phyloP scores from a whole-genome alignment of 2,888 invertebrate genomes.

The Ochlodes sylvanus region DNA sequence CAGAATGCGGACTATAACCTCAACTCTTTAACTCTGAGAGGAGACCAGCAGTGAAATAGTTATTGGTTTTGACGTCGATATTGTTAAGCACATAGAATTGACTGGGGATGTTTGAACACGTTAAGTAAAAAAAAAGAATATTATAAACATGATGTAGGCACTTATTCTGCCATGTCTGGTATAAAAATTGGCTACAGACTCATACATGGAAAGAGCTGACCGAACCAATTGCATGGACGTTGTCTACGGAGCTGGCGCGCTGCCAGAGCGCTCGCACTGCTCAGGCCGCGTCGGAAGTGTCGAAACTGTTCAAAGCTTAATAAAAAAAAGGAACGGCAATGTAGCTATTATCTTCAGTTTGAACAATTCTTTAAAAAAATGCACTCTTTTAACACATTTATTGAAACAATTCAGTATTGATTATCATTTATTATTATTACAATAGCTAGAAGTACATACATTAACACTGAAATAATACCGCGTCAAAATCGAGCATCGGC shows the following conservation, averaged over 20 bases:
- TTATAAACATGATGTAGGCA: slow-evolving; percentile 1
- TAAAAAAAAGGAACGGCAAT: slow-evolving; percentile 21
- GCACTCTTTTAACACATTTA: background rate
- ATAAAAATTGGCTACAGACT: slow-evolving; percentile 23
- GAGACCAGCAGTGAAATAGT: no score
- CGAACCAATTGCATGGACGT: slow-evolving; percentile 15
- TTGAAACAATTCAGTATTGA: background rate
- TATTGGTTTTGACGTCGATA: no score
- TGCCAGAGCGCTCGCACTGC: slow-evolving; percentile 7
- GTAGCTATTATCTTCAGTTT: slow-evolving; percentile 7
- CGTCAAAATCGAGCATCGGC: no score
- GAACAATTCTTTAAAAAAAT: background rate
- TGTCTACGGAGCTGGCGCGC: slow-evolving; percentile 12
- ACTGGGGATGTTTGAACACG: no score
- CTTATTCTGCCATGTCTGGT: slow-evolving; percentile 2
- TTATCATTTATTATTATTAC: background rate
- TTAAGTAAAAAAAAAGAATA: background rate
- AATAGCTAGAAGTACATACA: background rate
- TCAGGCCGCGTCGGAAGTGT: slow-evolving; percentile 1
- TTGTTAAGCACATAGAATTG: no score
- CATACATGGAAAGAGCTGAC: slow-evolving; percentile 17
- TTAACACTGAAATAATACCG: background rate
- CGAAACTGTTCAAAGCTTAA: slow-evolving; percentile 13
- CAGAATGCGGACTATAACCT: no score
- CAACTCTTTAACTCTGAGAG: no score